phyloP scores from a whole-genome alignment of 2,113 vertebrate species.

The Beaufortia kweichowensis region DNA sequence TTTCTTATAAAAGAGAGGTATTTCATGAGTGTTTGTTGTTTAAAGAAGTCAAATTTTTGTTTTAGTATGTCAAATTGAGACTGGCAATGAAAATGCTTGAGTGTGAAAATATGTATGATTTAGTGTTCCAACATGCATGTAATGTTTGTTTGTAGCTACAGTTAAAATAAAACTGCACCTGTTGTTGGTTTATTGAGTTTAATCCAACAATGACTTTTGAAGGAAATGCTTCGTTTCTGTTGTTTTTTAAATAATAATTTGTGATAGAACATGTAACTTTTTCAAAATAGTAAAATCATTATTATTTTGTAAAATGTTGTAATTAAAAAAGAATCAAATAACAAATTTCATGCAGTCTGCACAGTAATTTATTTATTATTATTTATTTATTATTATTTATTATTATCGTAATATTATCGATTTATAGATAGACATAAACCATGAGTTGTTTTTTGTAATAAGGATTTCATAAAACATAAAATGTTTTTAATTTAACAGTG shows the following conservation, averaged over 20 bases:
- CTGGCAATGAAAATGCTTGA: background rate
- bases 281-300: constrained; percentile 36
- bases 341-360: background rate
- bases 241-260: constrained; percentile 42
- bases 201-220: constrained; percentile 70
- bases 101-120: constrained; percentile 5
- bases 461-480: background rate
- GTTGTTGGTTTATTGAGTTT: constrained; percentile 63
- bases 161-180: constrained; percentile 35
- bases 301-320: constrained; percentile 35
- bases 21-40: constrained; percentile 22
- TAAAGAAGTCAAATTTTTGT: background rate
- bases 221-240: constrained; percentile 52
- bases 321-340: constrained; percentile 38
- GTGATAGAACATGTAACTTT: constrained; percentile 43
- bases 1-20: constrained; percentile 1
- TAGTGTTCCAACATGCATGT: constrained; percentile 22
- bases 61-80: constrained; percentile 1
- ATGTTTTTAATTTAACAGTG: no score
- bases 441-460: background rate
- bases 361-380: background rate
- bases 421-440: no score
- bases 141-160: constrained; percentile 33
- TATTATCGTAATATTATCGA: no score
- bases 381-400: no score